These are phyloP conservation scores for Lysandra coridon DNA, from an alignment of 2,888 invertebrate species.

Conservation along the genomic window DNA sequence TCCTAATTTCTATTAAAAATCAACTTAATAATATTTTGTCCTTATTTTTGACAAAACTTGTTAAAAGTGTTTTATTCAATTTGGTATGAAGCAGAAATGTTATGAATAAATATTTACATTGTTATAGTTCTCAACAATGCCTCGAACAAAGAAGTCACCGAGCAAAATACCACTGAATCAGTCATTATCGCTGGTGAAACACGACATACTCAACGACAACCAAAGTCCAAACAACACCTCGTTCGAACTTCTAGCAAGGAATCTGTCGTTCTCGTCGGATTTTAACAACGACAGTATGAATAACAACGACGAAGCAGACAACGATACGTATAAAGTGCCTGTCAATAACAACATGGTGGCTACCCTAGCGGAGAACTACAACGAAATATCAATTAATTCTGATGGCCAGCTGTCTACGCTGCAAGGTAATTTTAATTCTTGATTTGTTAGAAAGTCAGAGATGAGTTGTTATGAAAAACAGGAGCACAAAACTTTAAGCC, in stretches of 20 bases:
- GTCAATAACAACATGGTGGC: conserved; percentile 66
- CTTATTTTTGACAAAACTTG: neutral
- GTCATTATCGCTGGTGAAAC: conserved; percentile 68
- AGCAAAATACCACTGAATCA: conserved; percentile 67
- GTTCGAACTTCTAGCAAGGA: conserved; percentile 71
- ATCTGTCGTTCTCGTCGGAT: conserved; percentile 73
- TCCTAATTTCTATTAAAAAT: too few relatives aligned
- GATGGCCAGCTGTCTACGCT: conserved; percentile 72
- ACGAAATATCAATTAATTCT: conserved; percentile 72
- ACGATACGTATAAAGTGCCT: conserved; percentile 75
- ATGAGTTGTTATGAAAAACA: too few relatives aligned
- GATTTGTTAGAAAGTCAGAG: neutral
- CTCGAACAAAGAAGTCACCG: conserved; percentile 78
- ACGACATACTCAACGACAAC: conserved; percentile 66
- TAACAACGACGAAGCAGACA: conserved; percentile 64
- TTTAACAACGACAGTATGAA: conserved; percentile 76
- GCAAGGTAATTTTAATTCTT: conserved; percentile 57
- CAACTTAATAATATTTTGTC: too few relatives aligned
- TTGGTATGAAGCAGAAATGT: neutral
- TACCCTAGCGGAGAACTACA: conserved; percentile 69
- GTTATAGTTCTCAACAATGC: conserved; percentile 83
- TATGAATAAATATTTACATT: conserved; percentile 16
- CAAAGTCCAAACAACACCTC: conserved; percentile 62
- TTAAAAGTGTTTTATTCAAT: too few relatives aligned
- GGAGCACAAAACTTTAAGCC: too few relatives aligned